A percentile compares a stretch with the other conserved stretches of the same genome.
Conservation (phyloP, 2,888 invertebrate genomes). For the Sphinx pinastri region DNA sequence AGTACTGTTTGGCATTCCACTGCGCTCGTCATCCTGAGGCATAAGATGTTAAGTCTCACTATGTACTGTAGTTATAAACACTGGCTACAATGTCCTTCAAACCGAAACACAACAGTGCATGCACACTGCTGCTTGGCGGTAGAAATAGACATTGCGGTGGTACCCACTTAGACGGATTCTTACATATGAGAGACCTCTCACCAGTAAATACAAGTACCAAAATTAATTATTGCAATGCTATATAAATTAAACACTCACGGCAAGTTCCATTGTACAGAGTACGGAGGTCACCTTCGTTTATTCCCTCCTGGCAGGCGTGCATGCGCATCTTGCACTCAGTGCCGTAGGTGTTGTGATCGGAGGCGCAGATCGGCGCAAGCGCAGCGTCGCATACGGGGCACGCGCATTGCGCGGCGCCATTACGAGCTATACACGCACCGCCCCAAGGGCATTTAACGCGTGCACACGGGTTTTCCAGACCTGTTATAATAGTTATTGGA, state of each 20-base stretch:
- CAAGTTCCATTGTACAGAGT: slow-evolving; percentile 85
- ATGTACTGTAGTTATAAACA: no score
- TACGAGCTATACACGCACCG: slow-evolving; percentile 87
- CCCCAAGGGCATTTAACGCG: slow-evolving; percentile 85
- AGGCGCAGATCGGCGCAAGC: slow-evolving; percentile 90
- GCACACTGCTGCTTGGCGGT: no score
- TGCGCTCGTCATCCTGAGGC: no score
- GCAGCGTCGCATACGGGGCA: slow-evolving; percentile 90
- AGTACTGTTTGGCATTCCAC: no score
- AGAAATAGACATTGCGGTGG: no score
- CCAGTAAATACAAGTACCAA: no score
- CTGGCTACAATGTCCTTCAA: no score
- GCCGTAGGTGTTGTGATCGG: slow-evolving; percentile 90
- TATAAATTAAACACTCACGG: slow-evolving; percentile 59
- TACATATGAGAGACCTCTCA: no score
- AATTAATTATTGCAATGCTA: no score
- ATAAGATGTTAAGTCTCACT: no score
- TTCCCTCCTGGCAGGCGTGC: slow-evolving; percentile 90
- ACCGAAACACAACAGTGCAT: no score
- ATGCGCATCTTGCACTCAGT: slow-evolving; percentile 93
- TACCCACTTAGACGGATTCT: no score
- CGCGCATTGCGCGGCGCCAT: slow-evolving; percentile 86
- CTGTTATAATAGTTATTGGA: slow-evolving; percentile 50
- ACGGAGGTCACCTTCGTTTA: slow-evolving; percentile 85
- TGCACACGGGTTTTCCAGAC: slow-evolving; percentile 83